Percentiles rank a stretch among this genome's conserved stretches.
These are phyloP conservation scores for Zaprionus obscuricornis DNA, from an alignment of 2,888 invertebrate species.

Conservation along the genomic window DNA sequence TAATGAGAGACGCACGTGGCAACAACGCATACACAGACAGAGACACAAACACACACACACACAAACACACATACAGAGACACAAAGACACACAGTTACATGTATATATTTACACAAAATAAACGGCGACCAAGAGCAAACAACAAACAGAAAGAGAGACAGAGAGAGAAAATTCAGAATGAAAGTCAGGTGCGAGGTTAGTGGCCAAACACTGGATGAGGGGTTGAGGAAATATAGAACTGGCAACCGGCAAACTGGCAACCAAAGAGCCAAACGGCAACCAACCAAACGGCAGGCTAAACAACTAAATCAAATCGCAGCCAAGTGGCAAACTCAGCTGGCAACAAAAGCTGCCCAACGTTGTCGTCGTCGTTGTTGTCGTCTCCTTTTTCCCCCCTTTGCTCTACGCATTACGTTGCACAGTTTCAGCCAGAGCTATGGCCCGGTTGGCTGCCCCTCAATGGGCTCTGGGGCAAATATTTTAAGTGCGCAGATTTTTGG, in stretches of 20 bases:
- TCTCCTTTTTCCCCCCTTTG: not conserved
- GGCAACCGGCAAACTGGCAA: constrained; percentile 37
- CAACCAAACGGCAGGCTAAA: constrained; percentile 52
- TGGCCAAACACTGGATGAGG: constrained; percentile 32
- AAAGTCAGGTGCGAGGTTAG: constrained; percentile 48
- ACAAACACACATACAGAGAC: constrained; percentile 32
- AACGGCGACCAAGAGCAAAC: constrained; percentile 53
- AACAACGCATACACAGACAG: constrained; percentile 27
- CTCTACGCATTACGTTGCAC: constrained; percentile 28
- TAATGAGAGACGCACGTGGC: constrained; percentile 53
- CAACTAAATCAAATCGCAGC: constrained; percentile 70
- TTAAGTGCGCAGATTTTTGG: constrained; percentile 78
- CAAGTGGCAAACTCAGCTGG: constrained; percentile 60
- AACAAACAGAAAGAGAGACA: constrained; percentile 30
- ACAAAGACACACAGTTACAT: constrained; percentile 12
- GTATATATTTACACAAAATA: constrained; percentile 47
- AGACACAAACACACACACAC: constrained; percentile 11
- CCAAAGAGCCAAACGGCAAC: constrained; percentile 8
- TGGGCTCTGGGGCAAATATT: constrained; percentile 77
- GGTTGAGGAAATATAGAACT: not conserved
- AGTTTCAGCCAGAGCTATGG: constrained; percentile 41
- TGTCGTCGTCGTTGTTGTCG: not conserved
- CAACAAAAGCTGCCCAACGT: constrained; percentile 13
- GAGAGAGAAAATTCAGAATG: constrained; percentile 23
- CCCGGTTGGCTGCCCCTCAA: constrained; percentile 68